Evolutionary conservation across 2,113 vertebrate genomes (phyloP), one percentile per base, ranked within the genome.

Genomic region (Rhadina sibilatrix): DNA sequence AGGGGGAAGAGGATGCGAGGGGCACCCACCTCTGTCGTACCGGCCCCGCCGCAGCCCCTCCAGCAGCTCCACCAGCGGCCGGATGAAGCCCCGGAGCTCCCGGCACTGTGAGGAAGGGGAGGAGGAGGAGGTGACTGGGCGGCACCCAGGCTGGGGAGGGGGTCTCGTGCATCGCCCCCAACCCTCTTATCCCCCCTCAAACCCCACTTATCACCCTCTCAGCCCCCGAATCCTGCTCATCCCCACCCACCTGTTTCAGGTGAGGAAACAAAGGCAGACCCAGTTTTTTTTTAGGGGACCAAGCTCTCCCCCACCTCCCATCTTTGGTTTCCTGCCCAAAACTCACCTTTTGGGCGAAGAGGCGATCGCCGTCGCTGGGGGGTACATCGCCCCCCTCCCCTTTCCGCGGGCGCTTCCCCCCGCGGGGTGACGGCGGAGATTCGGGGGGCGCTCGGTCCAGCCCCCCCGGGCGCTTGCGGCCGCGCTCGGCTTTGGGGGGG

Each of bases 271-370:
- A 70, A 85, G 64, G 75, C 63, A 89, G 5, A 4, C 3, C 5
- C 18, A 1, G 28, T 7, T 1, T 9, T 40, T 40, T 42, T 35
- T 14, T 15, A 30, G 8, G n/a, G 10, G 8, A 14, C 23, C 3
- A 1, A 53, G 22, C 18, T n/a, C 9, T 23, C 35, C 18, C n/a
- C 3, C 19, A 6, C 5, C 20, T 27, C 15, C 47, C 35, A 3
- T 6, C 4, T 23, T 44, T 15, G 10, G 18, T 56, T 65, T 76
- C 22, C 35, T n/a, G 30, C 17, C 30, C 19, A 7, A 80, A 93
- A 59, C 96, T 95, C 82, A 99, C 99, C 98, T 99, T 99, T 65
- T 98, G 98, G 78, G 99, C 98, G 79, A 99, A 99, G 25, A 99
- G 96, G 46, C 97, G 93, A 76, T 99, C 99, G 44, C 98, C 98